These are phyloP conservation scores for Parasteatoda lunata DNA, from an alignment of 2,888 invertebrate genomes.

Conservation along the genomic window DNA sequence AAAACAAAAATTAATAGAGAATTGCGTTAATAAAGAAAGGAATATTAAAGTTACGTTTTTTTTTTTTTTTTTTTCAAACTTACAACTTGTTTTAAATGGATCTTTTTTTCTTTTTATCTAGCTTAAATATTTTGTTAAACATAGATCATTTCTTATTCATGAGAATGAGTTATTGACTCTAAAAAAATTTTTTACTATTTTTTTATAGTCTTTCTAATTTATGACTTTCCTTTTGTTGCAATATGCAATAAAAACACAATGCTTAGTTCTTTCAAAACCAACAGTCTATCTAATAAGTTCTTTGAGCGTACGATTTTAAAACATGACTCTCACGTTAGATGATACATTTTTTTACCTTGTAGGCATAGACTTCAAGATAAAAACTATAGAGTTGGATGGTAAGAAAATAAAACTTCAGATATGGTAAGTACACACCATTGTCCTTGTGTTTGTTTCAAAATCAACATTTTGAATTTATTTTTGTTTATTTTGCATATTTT, in stretches of 20 bases:
- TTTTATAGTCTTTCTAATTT: constrained; percentile 24
- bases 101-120: too few species aligned
- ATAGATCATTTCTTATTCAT: not conserved
- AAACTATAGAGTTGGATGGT: constrained; percentile 77
- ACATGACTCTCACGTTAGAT: not conserved
- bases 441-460: not conserved
- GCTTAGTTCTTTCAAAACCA: not conserved
- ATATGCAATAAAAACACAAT: constrained; percentile 10
- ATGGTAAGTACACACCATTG: constrained; percentile 73
- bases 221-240: constrained; percentile 20
- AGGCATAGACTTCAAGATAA: constrained; percentile 80
- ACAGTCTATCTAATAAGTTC: not conserved
- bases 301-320: not conserved
- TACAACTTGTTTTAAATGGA: too few species aligned
- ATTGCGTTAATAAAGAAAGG: too few species aligned
- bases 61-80: too few species aligned
- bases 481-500: not conserved
- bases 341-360: constrained; percentile 68
- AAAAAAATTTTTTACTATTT: constrained; percentile 1
- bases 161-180: not conserved
- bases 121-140: too few species aligned
- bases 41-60: too few species aligned
- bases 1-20: too few species aligned
- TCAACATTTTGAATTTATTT: not conserved
- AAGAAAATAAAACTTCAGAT: constrained; percentile 78